Evolutionary conservation across 2,888 invertebrate genomes (phyloP).

Genomic region (Omphaloscelis lunosa): DNA sequence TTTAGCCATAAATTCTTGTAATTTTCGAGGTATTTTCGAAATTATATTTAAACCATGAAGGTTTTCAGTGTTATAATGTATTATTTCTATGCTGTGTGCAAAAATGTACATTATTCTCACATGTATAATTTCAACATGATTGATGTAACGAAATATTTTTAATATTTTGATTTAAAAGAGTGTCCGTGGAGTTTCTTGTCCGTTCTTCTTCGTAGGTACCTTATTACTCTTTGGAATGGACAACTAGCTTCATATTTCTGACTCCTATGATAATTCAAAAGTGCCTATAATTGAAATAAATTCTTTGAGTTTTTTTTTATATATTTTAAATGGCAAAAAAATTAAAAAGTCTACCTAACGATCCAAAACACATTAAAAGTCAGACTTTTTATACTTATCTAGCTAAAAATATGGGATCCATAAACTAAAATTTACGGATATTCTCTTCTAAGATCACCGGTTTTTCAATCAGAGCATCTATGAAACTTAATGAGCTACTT

Average conservation of each 20-base stretch:
- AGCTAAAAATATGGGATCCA: neutral
- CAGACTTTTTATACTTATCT: neutral
- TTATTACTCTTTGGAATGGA: too few species aligned
- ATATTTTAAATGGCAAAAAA: neutral
- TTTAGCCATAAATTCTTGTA: neutral
- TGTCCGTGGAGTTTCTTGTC: too few species aligned
- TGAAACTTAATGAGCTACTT: slow-evolving; percentile 41
- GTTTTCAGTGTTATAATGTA: neutral
- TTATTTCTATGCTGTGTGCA: too few species aligned
- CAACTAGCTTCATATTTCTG: too few species aligned
- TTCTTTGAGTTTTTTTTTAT: too few species aligned
- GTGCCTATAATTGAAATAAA: too few species aligned
- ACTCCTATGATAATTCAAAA: too few species aligned
- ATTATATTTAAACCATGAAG: neutral
- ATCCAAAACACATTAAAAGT: neutral
- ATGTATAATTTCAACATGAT: too few species aligned
- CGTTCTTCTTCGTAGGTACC: too few species aligned
- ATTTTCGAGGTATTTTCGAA: neutral
- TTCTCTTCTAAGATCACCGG: slow-evolving; percentile 1
- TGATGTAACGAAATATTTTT: too few species aligned
- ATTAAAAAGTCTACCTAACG: neutral
- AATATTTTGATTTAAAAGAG: too few species aligned
- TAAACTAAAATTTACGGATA: slow-evolving; percentile 7
- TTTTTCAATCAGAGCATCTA: slow-evolving; percentile 33
- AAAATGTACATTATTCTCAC: too few species aligned